A percentile compares a stretch with the other conserved stretches of the same genome.
Evolutionary conservation across 2,797 vertebrate species (phyloP).

Genomic region (Hafferia zeledoni): DNA sequence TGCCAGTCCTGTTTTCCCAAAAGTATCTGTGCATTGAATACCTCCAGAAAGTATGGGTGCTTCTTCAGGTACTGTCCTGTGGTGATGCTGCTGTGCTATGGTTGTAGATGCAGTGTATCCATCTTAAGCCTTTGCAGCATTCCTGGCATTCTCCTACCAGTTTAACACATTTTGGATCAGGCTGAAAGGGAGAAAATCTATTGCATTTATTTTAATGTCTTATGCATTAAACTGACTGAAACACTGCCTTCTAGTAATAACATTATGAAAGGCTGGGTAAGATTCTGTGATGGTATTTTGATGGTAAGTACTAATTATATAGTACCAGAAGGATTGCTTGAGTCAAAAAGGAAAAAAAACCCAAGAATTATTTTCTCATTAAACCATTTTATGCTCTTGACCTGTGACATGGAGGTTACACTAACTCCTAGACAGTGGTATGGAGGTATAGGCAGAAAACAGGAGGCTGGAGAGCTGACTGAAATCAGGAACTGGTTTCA

Average conservation of each 20-base stretch:
- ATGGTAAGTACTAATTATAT: neutral
- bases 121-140: neutral
- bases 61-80: neutral
- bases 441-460: neutral
- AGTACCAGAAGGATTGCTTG: neutral
- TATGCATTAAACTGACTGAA: neutral
- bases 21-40: neutral
- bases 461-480: neutral
- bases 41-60: neutral
- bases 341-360: neutral
- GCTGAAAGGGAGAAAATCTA: neutral
- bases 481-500: neutral
- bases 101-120: accelerated
- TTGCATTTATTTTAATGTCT: neutral
- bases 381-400: neutral
- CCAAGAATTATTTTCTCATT: neutral
- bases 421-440: neutral
- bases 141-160: neutral
- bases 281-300: neutral
- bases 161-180: neutral
- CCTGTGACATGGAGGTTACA: neutral
- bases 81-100: neutral
- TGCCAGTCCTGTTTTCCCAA: neutral
- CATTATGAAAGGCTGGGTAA: neutral
- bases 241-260: neutral